Evolutionary conservation across 2,113 vertebrate species (phyloP).

Genomic region (Numida meleagris): DNA sequence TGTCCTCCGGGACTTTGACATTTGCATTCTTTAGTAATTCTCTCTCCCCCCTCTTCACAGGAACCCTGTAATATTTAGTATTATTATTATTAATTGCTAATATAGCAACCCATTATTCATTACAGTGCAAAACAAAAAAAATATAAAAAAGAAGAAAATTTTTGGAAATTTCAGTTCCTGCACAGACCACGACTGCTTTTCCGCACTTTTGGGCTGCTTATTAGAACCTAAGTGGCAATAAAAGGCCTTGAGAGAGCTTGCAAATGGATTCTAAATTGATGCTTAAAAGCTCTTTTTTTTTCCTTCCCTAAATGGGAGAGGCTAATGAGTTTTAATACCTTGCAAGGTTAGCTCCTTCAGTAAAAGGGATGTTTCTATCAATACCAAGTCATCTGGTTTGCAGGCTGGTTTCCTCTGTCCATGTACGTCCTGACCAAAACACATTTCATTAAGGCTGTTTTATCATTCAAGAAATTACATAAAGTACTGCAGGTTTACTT

Average conservation of each 20-base stretch:
- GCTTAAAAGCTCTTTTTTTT: conserved; percentile 72
- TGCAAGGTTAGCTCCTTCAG: conserved; percentile 68
- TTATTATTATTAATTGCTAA: background rate
- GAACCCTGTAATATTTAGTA: background rate
- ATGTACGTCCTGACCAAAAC: background rate
- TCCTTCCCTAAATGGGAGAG: conserved; percentile 38
- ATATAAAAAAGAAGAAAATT: no score
- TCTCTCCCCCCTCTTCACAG: conserved; percentile 33
- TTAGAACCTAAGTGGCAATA: conserved; percentile 53
- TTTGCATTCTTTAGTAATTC: conserved; percentile 2
- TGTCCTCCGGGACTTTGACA: background rate
- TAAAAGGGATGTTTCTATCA: conserved; percentile 71
- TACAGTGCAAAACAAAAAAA: background rate
- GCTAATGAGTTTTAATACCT: conserved; percentile 79
- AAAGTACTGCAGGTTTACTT: background rate
- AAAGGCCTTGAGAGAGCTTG: conserved; percentile 54
- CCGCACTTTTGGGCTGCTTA: conserved; percentile 37
- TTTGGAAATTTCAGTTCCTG: background rate
- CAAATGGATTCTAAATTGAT: conserved; percentile 76
- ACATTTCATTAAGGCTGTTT: conserved; percentile 24
- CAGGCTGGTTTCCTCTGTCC: background rate
- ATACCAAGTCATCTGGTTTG: background rate
- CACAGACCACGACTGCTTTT: background rate
- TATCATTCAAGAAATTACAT: background rate
- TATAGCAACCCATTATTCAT: background rate